phyloP scores from a whole-genome alignment of 2,888 invertebrate genomes.

The Microplitis deprimator region DNA sequence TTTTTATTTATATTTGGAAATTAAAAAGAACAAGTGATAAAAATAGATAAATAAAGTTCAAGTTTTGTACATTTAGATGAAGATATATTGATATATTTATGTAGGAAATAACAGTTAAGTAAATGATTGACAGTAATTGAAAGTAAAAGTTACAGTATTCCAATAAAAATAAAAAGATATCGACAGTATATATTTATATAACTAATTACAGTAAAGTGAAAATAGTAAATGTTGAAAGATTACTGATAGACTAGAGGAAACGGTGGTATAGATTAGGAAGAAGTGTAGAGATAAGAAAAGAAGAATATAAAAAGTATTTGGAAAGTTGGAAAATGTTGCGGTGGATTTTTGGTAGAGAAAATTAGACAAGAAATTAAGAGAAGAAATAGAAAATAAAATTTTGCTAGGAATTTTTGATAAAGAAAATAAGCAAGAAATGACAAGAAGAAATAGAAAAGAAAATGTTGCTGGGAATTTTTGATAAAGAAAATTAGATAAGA shows the following conservation, averaged over 20 bases:
- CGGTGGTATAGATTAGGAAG: slow-evolving; percentile 17
- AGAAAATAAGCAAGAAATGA: no score
- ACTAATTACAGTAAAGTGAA: slow-evolving; percentile 25
- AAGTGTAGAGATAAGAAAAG: slow-evolving; percentile 11
- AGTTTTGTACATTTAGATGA: slow-evolving; percentile 19
- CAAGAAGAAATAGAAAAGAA: no score
- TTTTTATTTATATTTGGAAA: slow-evolving; percentile 36
- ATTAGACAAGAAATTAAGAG: no score
- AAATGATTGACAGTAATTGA: neutral
- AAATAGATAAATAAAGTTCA: slow-evolving; percentile 28
- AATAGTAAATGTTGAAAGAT: slow-evolving; percentile 34
- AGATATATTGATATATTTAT: neutral
- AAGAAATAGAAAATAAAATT: no score
- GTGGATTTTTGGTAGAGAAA: no score
- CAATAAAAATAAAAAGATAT: slow-evolving; percentile 5
- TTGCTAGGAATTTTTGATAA: no score
- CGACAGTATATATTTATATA: neutral
- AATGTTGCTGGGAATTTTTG: no score
- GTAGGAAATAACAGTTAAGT: neutral
- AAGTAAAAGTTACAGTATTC: neutral
- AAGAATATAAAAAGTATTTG: slow-evolving; percentile 8
- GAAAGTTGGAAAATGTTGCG: neutral
- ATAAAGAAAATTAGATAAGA: no score
- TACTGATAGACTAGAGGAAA: slow-evolving; percentile 28
- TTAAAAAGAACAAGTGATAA: slow-evolving; percentile 24